A percentile compares a stretch with the other conserved stretches of the same genome.
phyloP scores from a whole-genome alignment of 2,888 invertebrate genomes.

The Trichogramma evanescens region DNA sequence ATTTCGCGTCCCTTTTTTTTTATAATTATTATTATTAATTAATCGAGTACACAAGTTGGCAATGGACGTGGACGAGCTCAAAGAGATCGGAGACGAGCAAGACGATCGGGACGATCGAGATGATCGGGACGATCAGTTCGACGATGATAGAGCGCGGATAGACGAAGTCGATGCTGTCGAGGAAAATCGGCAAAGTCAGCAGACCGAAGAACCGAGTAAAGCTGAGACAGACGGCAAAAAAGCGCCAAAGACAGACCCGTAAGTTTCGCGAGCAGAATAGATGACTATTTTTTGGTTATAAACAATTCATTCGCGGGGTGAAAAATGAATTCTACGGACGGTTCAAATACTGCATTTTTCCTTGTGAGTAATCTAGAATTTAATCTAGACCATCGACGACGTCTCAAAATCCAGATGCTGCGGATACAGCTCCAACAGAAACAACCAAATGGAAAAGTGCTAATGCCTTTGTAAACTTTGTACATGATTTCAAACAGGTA shows the following conservation, averaged over 20 bases:
- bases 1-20: background rate
- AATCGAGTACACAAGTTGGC: background rate
- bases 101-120: conserved; percentile 11
- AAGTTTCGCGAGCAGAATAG: no score
- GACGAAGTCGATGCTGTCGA: background rate
- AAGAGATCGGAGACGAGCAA: conserved; percentile 11
- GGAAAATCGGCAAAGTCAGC: background rate
- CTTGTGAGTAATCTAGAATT: background rate
- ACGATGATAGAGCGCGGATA: background rate
- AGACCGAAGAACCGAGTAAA: no score
- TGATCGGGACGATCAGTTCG: background rate
- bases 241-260: no score
- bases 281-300: no score
- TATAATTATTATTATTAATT: background rate
- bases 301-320: no score
- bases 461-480: conserved; percentile 39
- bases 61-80: conserved; percentile 12
- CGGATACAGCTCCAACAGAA: background rate
- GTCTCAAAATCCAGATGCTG: no score
- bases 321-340: no score
- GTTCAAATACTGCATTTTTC: no score
- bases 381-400: conserved; percentile 2
- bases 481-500: conserved; percentile 35
- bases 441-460: conserved; percentile 29
- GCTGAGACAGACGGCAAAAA: no score